Evolutionary conservation across 1,140 invertebrate genomes (phyloP).

Genomic region (Megathymus violae): DNA sequence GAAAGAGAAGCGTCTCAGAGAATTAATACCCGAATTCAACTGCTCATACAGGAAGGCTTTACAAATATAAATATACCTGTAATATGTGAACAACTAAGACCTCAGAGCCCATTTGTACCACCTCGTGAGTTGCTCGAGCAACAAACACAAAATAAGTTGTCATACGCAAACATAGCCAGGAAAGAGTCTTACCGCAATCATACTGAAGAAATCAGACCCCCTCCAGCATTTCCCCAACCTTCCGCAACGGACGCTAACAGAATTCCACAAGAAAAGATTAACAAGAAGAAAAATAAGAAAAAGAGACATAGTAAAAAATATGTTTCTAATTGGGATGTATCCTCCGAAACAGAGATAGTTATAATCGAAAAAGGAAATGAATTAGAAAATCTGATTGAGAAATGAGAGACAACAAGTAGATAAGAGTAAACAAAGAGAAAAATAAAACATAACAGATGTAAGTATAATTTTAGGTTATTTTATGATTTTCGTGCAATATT

Average conservation of each 20-base stretch:
- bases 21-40: slow-evolving; percentile 42
- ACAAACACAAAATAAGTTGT: background rate
- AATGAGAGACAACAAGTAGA: too few species aligned
- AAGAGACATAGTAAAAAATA: background rate
- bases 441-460: background rate
- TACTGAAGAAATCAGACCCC: background rate
- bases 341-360: background rate
- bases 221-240: background rate
- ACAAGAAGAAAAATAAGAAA: slow-evolving; percentile 8
- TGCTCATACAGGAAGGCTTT: slow-evolving; percentile 42
- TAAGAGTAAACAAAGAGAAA: background rate
- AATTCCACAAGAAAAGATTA: background rate
- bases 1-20: slow-evolving; percentile 45
- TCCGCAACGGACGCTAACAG: background rate
- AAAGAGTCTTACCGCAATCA: background rate
- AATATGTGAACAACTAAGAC: too few species aligned
- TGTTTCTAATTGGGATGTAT: background rate
- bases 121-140: background rate
- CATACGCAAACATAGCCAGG: background rate
- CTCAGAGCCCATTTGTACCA: background rate
- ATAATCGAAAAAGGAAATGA: background rate
- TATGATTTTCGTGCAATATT: background rate
- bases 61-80: slow-evolving; percentile 25
- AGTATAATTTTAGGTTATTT: background rate
- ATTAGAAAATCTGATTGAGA: background rate